These are phyloP conservation scores for Chymomyza costata DNA, from an alignment of 1,140 invertebrate species.

Conservation along the genomic window DNA sequence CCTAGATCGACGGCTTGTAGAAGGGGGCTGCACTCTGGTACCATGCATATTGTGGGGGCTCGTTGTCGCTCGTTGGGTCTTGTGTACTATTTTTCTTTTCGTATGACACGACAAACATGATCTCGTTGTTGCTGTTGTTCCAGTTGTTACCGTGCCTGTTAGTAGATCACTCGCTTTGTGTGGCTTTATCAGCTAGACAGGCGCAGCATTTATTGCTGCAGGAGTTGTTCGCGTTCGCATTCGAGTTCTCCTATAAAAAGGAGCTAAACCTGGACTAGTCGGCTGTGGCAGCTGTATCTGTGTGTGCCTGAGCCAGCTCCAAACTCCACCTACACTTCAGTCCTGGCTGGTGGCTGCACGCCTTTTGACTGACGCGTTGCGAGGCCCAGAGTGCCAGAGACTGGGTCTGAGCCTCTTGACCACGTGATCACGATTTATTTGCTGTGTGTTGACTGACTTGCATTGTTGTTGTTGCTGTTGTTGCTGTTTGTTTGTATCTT, in stretches of 20 bases:
- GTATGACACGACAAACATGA: constrained; percentile 75
- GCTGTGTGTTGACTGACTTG: constrained; percentile 35
- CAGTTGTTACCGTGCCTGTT: constrained; percentile 65
- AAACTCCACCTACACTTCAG: constrained; percentile 35
- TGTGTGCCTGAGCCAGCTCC: constrained; percentile 20
- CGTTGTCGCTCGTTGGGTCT: constrained; percentile 12
- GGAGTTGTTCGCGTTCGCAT: constrained; percentile 50
- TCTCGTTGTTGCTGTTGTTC: constrained; percentile 41
- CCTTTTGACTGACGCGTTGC: too few species aligned
- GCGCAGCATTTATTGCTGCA: constrained; percentile 71
- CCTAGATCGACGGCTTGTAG: constrained; percentile 15
- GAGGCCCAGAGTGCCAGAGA: too few species aligned
- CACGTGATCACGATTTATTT: constrained; percentile 75
- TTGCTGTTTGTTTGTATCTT: constrained; percentile 53
- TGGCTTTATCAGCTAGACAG: constrained; percentile 71
- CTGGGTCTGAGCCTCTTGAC: constrained; percentile 55
- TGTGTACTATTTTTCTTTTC: constrained; percentile 61
- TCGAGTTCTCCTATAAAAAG: too few species aligned
- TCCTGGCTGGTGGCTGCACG: constrained; percentile 8
- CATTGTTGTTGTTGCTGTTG: constrained; percentile 36
- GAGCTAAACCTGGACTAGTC: constrained; percentile 49
- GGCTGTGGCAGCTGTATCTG: not conserved
- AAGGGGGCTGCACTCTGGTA: too few species aligned
- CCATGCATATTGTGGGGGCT: constrained; percentile 9
- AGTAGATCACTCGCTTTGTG: constrained; percentile 74